Evolutionary conservation across 2,888 invertebrate species (phyloP).

Genomic region (Sesamia inferens): DNA sequence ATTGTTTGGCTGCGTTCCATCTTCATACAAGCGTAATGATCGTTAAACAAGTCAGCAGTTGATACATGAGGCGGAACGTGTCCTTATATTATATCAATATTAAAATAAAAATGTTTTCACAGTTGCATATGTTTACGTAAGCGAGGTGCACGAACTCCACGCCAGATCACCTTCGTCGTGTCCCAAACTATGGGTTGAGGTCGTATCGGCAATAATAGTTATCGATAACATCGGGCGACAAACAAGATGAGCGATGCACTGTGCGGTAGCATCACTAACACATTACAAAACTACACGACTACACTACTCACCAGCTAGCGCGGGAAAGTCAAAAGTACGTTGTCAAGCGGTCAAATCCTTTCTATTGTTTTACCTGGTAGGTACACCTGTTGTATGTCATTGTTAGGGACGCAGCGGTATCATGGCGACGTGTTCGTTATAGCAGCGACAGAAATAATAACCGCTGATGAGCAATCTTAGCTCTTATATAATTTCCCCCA

Average conservation of each 20-base stretch:
- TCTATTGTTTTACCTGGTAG: slow-evolving; percentile 43
- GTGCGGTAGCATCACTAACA: slow-evolving; percentile 52
- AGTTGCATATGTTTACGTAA: slow-evolving; percentile 86
- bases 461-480: neutral
- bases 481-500: neutral
- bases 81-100: slow-evolving; percentile 71
- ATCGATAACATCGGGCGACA: slow-evolving; percentile 80
- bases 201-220: slow-evolving; percentile 84
- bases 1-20: slow-evolving; percentile 61
- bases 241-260: slow-evolving; percentile 77
- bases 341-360: slow-evolving; percentile 49
- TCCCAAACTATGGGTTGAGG: slow-evolving; percentile 87
- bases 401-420: slow-evolving; percentile 14
- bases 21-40: slow-evolving; percentile 57
- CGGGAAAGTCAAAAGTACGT: slow-evolving; percentile 75
- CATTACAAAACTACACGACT: slow-evolving; percentile 3
- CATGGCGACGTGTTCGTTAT: slow-evolving; percentile 34
- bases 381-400: slow-evolving; percentile 42
- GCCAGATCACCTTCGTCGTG: slow-evolving; percentile 84
- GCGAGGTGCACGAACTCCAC: slow-evolving; percentile 84
- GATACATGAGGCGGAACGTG: slow-evolving; percentile 60
- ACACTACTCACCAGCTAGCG: slow-evolving; percentile 52
- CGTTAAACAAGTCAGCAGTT: slow-evolving; percentile 57
- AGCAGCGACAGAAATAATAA: slow-evolving; percentile 6
- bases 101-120: slow-evolving; percentile 77